Evolutionary conservation across 2,113 vertebrate species (phyloP), one percentile per base, ranked within the genome.

Genomic region (Neotoma lepida): DNA sequence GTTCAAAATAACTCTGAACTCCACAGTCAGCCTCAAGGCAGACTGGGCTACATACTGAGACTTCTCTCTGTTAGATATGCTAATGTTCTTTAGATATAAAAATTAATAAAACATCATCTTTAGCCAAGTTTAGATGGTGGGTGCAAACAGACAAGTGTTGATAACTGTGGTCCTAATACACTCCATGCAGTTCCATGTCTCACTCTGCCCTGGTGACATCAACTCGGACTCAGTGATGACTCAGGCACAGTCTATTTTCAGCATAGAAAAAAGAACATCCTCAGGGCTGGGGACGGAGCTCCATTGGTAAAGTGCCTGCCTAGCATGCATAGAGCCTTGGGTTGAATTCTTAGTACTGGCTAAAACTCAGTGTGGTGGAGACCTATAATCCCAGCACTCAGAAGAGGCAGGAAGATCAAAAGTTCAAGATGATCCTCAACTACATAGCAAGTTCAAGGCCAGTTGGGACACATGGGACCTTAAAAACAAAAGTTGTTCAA

Each of bases 41-140:
- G 71, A 49, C 58, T 77, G 41, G 33, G 56, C 33, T 76, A 58
- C 26, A 49, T 6, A 35, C 28, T 2, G 4, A 63, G 56, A n/a
- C 28, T 9, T 82, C 73, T 46, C 49, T 88, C 44, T 66, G 20
- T 26, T 89, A 91, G 41, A 26, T 85, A 84, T 44, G 17, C 28
- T 86, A 41, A 89, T 81, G 35, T 85, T 78, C 41, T 33, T 33
- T 41, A 49, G 20, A 81, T 18, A 92, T 30, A 86, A 81, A 68
- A 66, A 73, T 39, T 63, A 78, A 71, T 77, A 87, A 86, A 86
- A 71, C 41, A 80, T 73, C 28, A 82, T 51, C 85, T 86, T 76
- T 85, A 91, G 39, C 28, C 49, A 46, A 80, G 73, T 68, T 86
- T 68, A 95, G 66, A 70, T 44, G 63, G 4, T 66, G 64, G 17